Base-by-base conservation (phyloP, 1,140 invertebrate species). In the Drosophila bocqueti region DNA sequence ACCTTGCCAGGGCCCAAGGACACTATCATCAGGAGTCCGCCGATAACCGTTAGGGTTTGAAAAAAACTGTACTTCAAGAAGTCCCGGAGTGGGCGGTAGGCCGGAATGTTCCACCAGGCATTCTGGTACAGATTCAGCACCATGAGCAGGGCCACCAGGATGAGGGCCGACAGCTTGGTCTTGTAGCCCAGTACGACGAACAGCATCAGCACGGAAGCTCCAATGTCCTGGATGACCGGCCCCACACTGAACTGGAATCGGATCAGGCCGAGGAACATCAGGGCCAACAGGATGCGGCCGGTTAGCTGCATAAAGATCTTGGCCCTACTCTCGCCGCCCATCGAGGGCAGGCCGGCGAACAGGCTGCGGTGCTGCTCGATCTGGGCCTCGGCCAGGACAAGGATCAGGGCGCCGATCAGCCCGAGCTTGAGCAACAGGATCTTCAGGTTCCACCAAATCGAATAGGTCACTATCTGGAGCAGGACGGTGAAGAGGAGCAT, bases 31-130 rank as follows among this genome's bases (percentile, higher is more conserved):
- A 99, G 94, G 11, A 99, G 95, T 71, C 99, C 99, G 72, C 99
- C 99, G 86, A 99, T 97, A 36, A 99, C 99, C 55, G 99, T 99
- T 68, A 99, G 93, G 29, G 98, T 99, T 97, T 99, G 97, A 96
- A 99, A 99, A 95, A 99, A 99, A 94, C 99, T 99, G 92, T 99
- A 99, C 95, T 99, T 99, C 47, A 99, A 96, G 94, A 99, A 99
- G 94, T 99, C 99, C 92, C 99, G 95, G 74, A 99, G 96, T 16
- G 98, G 98, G 91, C 97, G 98, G 93, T 99, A 97, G 4, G 96
- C 94, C 4, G 98, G 98, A 92, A 99, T 96, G 64, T 95, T 96
- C 99, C 99, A 99, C 97, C 97, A 99, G 47, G 97, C 97, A 93
- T 99, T 99, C 93, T 99, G 97, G 93, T 99, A 99, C 79, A 99